Conservation (phyloP, 2,888 invertebrate species). For the Sisyra nigra region DNA sequence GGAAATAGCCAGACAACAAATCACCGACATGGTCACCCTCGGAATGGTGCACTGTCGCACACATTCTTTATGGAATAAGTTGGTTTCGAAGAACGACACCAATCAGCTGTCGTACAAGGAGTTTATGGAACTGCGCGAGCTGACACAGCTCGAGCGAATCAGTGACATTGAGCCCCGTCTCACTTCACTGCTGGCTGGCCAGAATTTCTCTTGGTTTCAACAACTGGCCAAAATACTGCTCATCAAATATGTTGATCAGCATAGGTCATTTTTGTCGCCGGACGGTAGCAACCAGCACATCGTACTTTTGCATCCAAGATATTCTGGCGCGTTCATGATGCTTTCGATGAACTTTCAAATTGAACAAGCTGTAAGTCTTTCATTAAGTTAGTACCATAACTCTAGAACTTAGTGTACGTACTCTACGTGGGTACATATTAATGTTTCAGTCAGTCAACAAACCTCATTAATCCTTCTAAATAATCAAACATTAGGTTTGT, state of each 20-base stretch:
- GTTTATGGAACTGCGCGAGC: conserved; percentile 42
- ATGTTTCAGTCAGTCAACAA: no score
- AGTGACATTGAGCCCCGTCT: conserved; percentile 40
- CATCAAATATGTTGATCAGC: conserved; percentile 39
- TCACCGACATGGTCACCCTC: conserved; percentile 41
- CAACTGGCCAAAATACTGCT: conserved; percentile 39
- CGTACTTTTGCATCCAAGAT: conserved; percentile 43
- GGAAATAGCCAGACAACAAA: conserved; percentile 33
- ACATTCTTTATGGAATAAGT: conserved; percentile 52
- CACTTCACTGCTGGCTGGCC: conserved; percentile 35
- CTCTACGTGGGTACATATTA: no score
- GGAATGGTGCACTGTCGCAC: conserved; percentile 52
- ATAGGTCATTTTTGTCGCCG: conserved; percentile 37
- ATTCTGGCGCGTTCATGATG: conserved; percentile 47
- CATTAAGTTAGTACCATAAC: not conserved
- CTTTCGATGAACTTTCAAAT: conserved; percentile 39
- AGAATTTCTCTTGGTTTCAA: conserved; percentile 48
- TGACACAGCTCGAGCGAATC: conserved; percentile 39
- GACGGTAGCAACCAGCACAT: conserved; percentile 43
- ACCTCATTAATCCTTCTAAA: no score
- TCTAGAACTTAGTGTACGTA: no score
- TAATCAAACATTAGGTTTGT: no score
- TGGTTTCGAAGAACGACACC: conserved; percentile 32
- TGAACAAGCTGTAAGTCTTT: conserved; percentile 36
- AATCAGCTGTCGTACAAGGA: conserved; percentile 38